Conservation (phyloP, 2,797 vertebrate species). For the Danio tinwini region DNA sequence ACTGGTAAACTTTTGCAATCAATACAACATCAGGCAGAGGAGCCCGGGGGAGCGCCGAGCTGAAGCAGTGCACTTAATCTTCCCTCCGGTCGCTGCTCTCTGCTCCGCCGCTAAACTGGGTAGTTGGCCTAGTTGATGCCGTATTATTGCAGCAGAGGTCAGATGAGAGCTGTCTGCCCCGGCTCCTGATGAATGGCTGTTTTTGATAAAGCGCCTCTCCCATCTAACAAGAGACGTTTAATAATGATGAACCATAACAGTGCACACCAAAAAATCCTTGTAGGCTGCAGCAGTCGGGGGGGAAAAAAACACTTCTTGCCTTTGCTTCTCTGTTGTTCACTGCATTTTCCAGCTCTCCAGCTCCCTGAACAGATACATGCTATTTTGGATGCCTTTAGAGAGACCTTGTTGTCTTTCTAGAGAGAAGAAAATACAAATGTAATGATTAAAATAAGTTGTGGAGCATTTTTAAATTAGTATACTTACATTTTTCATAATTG, state of each 20-base stretch:
- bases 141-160: constrained; percentile 98
- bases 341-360: constrained; percentile 31
- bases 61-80: constrained; percentile 96
- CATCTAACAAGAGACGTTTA: constrained; percentile 91
- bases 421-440: not conserved
- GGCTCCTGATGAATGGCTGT: constrained; percentile 92
- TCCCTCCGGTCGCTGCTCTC: constrained; percentile 91
- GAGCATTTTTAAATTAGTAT: no score
- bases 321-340: constrained; percentile 7
- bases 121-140: constrained; percentile 97
- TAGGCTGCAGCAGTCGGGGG: constrained; percentile 68
- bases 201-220: constrained; percentile 90
- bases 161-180: constrained; percentile 88
- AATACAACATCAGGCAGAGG: constrained; percentile 91
- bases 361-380: constrained; percentile 24
- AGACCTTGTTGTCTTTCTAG: not conserved
- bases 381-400: constrained; percentile 19
- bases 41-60: constrained; percentile 94
- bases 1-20: constrained; percentile 98
- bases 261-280: constrained; percentile 72
- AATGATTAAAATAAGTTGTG: not conserved
- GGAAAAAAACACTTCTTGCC: constrained; percentile 29
- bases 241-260: constrained; percentile 94
- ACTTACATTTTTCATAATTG: no score
- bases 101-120: constrained; percentile 94